Evolutionary conservation across 2,797 vertebrate species (phyloP), one percentile per base, ranked within the genome.

Genomic region (Tangara arthus): DNA sequence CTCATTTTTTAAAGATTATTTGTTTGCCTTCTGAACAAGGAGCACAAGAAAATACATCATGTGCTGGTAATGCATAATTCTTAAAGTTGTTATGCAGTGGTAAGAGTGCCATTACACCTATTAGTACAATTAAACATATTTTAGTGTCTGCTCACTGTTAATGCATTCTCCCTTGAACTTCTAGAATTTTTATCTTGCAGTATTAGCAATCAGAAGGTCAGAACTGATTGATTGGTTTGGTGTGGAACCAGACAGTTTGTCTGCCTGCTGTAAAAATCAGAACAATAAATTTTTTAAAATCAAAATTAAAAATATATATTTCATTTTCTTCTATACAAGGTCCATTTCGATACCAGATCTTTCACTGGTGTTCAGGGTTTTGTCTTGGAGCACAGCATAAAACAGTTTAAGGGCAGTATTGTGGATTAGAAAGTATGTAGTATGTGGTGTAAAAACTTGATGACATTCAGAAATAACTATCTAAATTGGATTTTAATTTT

Each of bases 1-100:
- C 5, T 60, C 64, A 4, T 41, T 73, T 35, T 3, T 61, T 65
- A 72, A 9, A 20, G 14, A 12, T 47, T 34, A 47, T 39, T 50
- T 55, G 4, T 73, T n/a, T 84, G 20, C 14, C 11, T 73, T 80
- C 32, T 59, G 50, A 82, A 32, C 6, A 49, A 55, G 42, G 49
- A 15, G 3, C 9, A 27, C 3, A 15, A 6, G 11, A 35, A 9
- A 65, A 52, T 30, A 16, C 0, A 47, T 15, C 10, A 14, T 2
- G 0, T 56, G 16, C 9, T 24, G 8, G 7, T 47, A 60, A 27
- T 4, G 35, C 4, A 27, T 8, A 15, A 15, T 28, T 79, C 57
- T 65, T 35, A 9, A 35, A 35, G 16, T 26, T 35, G 34, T 35
- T 57, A 34, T 12, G 23, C 56, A 26, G 5, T 24, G 4, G 8